phyloP scores from a whole-genome alignment of 2,888 invertebrate species.

The Cyclophora albipunctata region DNA sequence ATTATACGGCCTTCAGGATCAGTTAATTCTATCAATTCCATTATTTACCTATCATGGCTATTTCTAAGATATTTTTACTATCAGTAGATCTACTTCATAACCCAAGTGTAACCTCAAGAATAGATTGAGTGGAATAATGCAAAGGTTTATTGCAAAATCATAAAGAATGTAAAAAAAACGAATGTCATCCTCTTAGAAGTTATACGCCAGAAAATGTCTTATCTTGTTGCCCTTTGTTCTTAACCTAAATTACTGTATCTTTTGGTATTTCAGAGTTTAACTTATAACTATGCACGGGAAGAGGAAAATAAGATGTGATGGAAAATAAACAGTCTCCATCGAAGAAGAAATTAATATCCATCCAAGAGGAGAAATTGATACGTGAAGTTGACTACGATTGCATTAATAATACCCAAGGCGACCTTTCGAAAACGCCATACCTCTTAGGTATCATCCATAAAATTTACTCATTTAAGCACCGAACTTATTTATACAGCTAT shows the following conservation, averaged over 20 bases:
- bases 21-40: too few relatives aligned
- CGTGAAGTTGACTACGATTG: slow-evolving; percentile 51
- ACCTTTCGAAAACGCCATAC: slow-evolving; percentile 36
- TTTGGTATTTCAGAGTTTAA: slow-evolving; percentile 24
- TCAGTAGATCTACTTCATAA: too few relatives aligned
- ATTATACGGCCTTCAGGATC: too few relatives aligned
- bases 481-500: too few relatives aligned
- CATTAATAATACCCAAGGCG: slow-evolving; percentile 24
- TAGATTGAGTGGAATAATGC: not conserved
- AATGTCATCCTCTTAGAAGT: slow-evolving; percentile 2
- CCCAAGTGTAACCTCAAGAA: not conserved
- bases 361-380: slow-evolving; percentile 55
- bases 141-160: too few relatives aligned
- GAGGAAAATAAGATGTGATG: slow-evolving; percentile 68
- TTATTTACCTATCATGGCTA: too few relatives aligned
- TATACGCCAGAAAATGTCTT: slow-evolving; percentile 42
- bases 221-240: slow-evolving; percentile 19
- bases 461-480: too few relatives aligned
- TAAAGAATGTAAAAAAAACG: slow-evolving; percentile 28
- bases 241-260: slow-evolving; percentile 38
- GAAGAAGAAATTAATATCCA: slow-evolving; percentile 54
- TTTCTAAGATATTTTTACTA: too few relatives aligned
- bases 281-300: slow-evolving; percentile 57
- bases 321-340: slow-evolving; percentile 65
- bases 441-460: slow-evolving; percentile 34